Evolutionary conservation across 2,113 vertebrate genomes (phyloP).

Genomic region (Nothocercus nigrocapillus): DNA sequence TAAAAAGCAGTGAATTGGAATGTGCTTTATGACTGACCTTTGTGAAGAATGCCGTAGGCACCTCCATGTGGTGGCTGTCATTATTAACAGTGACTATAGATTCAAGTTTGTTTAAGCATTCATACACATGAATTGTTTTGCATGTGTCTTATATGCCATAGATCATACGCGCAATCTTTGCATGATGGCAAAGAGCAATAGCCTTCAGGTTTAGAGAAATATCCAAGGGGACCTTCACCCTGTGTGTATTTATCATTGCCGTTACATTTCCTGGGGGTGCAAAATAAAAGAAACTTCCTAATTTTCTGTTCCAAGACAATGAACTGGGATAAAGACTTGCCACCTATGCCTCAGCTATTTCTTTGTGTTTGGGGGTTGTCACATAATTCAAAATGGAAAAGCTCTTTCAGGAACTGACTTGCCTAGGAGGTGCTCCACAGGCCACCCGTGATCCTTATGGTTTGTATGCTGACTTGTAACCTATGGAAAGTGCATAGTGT

Average conservation of each 20-base stretch:
- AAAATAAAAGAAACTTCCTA: background rate
- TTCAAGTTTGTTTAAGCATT: slow-evolving; percentile 14
- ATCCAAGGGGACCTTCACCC: background rate
- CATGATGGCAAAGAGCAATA: background rate
- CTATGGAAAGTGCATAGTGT: accelerated
- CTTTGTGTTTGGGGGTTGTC: background rate
- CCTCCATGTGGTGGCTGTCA: slow-evolving; percentile 52
- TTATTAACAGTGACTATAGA: slow-evolving; percentile 14
- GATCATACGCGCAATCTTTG: background rate
- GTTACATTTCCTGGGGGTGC: background rate
- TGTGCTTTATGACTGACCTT: slow-evolving; percentile 68
- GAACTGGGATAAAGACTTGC: background rate
- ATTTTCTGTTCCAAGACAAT: background rate
- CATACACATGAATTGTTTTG: background rate
- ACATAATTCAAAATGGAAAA: background rate
- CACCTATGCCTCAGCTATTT: background rate
- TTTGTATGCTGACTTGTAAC: background rate
- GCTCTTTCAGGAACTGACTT: background rate
- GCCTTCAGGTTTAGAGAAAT: background rate
- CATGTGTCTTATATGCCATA: background rate
- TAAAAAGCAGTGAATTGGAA: slow-evolving; percentile 24
- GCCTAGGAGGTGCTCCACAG: accelerated
- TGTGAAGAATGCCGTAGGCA: slow-evolving; percentile 38
- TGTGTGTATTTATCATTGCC: background rate
- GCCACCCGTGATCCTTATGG: accelerated